Evolutionary conservation across 2,888 invertebrate genomes (phyloP).

Genomic region (Caenorhabditis macrosperma): DNA sequence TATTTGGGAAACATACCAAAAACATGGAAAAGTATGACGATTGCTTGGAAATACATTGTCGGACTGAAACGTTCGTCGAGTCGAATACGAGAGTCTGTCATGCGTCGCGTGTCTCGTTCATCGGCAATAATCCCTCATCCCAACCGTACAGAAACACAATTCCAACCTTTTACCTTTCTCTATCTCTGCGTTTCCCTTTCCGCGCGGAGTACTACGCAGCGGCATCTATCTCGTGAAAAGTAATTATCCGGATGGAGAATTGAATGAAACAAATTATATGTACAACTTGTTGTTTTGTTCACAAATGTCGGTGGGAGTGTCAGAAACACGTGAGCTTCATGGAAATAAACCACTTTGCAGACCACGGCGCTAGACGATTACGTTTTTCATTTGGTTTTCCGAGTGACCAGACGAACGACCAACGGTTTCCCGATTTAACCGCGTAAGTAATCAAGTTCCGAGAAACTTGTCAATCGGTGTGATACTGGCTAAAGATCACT

Average conservation of each 20-base stretch:
- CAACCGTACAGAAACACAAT: no score
- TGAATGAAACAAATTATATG: neutral
- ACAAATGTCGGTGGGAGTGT: neutral
- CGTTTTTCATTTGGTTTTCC: conserved; percentile 31
- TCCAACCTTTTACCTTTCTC: no score
- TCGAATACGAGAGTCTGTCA: no score
- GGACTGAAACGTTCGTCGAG: neutral
- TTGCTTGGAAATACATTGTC: conserved; percentile 19
- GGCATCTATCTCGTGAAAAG: no score
- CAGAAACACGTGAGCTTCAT: neutral
- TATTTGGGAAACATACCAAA: conserved; percentile 10
- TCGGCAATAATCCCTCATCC: no score
- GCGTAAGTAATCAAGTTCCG: no score
- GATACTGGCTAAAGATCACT: neutral
- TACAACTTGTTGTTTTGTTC: neutral
- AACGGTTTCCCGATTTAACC: neutral
- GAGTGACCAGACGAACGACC: conserved; percentile 29
- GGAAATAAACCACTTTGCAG: neutral
- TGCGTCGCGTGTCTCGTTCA: no score
- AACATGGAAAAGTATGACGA: conserved; percentile 4
- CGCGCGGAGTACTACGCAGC: no score
- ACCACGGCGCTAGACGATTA: neutral
- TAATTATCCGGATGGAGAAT: neutral
- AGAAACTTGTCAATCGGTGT: no score
- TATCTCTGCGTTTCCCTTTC: no score